Base-by-base conservation (phyloP, 2,113 vertebrate genomes). In the Octodon degus region DNA sequence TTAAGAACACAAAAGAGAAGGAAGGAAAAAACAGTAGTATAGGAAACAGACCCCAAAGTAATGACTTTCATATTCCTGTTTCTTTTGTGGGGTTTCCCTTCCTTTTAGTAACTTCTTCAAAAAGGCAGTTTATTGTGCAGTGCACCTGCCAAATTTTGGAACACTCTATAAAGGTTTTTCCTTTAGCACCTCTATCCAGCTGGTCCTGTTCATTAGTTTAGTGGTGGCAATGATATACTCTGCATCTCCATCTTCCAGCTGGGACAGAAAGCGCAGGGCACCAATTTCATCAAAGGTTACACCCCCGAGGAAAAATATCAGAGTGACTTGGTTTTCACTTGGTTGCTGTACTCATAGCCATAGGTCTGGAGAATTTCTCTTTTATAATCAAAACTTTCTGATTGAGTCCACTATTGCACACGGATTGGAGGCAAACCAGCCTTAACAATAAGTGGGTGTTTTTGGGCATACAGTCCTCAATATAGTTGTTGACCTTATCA, bases 331-430 rank as follows among this genome's bases (percentile, higher is more conserved):
- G 98, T 99, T 99, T 98, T 99, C 99, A 89, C 99, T 99, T 0
- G 99, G 99, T 58, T 99, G 99, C 96, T 98, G 97, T 99, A 99
- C 93, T 99, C 99, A 82, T 99, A 99, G 93, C 99, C 99, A 0
- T 99, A 99, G 0, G 99, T 99, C 99, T 99, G 99, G 67, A 99
- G 98, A 97, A 99, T 99, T 97, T 99, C 99, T 95, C 99, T 98
- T 98, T 99, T 99, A 97, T 99, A 99, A 97, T 99, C 88, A 99
- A 96, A 70, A 99, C 99, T 87, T 99, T 99, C 97, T 99, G 99
- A 92, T 99, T 99, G 92, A 99, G 99, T 11, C 99, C 99, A 13
- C 99, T 99, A 68, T 99, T 99, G 97, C 99, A 99, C 68, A 99
- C 99, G 0, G 99, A 99, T 97, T 99, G 99, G 98, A 99, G 98